Evolutionary conservation across 64 coral and sea anemone species (phyloP).

Genomic region (Stylophora pistillata): DNA sequence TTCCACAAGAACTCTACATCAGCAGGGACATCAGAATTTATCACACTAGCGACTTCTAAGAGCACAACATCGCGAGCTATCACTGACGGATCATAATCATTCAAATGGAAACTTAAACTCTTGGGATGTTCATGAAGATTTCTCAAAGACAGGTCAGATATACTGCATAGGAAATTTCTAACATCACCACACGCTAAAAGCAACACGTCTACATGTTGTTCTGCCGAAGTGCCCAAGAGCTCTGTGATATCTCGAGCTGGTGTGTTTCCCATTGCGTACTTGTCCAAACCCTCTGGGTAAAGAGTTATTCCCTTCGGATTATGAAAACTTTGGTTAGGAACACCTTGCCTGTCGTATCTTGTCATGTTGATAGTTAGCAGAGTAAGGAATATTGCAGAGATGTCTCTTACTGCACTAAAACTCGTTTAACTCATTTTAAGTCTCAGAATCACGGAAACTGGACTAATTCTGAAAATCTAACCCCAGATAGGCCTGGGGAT

Average conservation of each 20-base stretch:
- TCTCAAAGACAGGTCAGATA: constrained; percentile 50
- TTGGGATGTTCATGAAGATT: constrained; percentile 20
- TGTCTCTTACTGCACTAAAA: too few relatives aligned
- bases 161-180: constrained; percentile 54
- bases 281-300: constrained; percentile 39
- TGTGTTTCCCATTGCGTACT: constrained; percentile 63
- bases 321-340: constrained; percentile 53
- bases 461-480: not conserved
- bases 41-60: constrained; percentile 31
- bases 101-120: constrained; percentile 55
- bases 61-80: constrained; percentile 55
- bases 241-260: constrained; percentile 42
- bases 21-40: constrained; percentile 23
- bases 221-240: constrained; percentile 22
- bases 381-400: too few relatives aligned
- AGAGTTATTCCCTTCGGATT: constrained; percentile 50
- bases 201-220: constrained; percentile 45
- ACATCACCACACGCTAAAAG: constrained; percentile 60
- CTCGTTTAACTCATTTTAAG: not conserved
- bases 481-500: not conserved
- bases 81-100: constrained; percentile 63
- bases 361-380: constrained; percentile 9
- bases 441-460: not conserved
- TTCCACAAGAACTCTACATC: constrained; percentile 77
- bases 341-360: constrained; percentile 43